Evolutionary conservation across 2,797 vertebrate species (phyloP).

Genomic region (Natrix natrix): DNA sequence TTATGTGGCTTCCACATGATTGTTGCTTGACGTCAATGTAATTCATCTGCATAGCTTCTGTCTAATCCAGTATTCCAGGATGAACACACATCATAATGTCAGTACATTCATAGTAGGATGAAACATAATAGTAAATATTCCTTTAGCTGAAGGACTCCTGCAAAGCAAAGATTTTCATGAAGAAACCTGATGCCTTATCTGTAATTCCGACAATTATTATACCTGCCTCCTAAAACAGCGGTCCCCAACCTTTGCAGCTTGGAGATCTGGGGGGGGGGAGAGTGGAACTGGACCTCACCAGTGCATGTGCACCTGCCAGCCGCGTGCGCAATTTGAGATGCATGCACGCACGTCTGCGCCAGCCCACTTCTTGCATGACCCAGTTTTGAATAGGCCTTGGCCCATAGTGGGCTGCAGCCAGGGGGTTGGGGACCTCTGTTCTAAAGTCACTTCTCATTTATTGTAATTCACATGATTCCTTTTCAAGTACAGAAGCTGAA

Average conservation of each 20-base stretch:
- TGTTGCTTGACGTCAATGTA: neutral
- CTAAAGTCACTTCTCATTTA: neutral
- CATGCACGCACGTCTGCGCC: fast-evolving
- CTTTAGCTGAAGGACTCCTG: neutral
- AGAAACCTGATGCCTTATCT: neutral
- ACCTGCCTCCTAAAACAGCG: neutral
- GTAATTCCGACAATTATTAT: neutral
- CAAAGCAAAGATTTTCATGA: neutral
- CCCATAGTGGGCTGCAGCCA: neutral
- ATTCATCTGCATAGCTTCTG: neutral
- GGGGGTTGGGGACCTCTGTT: fast-evolving
- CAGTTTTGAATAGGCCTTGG: neutral
- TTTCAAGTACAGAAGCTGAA: neutral
- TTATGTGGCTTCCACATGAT: neutral
- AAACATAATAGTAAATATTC: neutral
- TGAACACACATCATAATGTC: neutral
- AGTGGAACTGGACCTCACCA: neutral
- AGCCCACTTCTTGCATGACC: neutral
- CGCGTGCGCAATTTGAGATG: neutral
- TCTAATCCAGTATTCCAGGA: neutral
- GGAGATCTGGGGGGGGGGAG: neutral
- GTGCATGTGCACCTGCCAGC: fast-evolving
- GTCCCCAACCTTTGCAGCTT: neutral
- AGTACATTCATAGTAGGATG: neutral
- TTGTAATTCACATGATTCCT: neutral